These are phyloP conservation scores for Thamnaconus septentrionalis DNA, from an alignment of 2,113 vertebrate genomes.

Conservation along the genomic window DNA sequence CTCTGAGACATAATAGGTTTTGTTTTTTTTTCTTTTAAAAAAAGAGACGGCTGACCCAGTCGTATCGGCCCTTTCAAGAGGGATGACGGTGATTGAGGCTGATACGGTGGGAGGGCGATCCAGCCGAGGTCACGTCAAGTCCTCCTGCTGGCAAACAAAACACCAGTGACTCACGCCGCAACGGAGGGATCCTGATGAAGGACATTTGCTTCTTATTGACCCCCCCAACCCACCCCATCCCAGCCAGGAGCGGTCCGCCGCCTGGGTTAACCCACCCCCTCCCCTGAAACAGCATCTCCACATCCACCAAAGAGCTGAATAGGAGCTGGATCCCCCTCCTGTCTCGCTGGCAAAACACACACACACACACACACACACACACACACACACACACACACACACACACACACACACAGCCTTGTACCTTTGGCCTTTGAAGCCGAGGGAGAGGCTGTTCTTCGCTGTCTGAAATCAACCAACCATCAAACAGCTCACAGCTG, in stretches of 20 bases:
- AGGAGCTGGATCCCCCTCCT: constrained; percentile 29
- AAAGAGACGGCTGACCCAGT: too few relatives aligned
- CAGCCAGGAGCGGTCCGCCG: constrained; percentile 40
- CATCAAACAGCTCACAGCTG: constrained; percentile 71
- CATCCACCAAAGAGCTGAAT: constrained; percentile 31
- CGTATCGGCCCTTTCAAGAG: constrained; percentile 10
- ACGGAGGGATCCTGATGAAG: constrained; percentile 50
- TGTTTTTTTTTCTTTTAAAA: constrained; percentile 11
- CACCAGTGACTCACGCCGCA: constrained; percentile 31
- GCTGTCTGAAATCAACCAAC: constrained; percentile 66
- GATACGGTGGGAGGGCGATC: constrained; percentile 41
- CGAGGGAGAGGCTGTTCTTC: constrained; percentile 55
- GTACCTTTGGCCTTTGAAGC: constrained; percentile 53
- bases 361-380: not conserved
- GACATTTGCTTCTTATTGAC: constrained; percentile 70
- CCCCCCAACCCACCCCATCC: constrained; percentile 38
- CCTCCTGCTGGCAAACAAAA: constrained; percentile 46
- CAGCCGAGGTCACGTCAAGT: constrained; percentile 46
- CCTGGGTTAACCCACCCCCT: constrained; percentile 45
- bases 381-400: too few relatives aligned
- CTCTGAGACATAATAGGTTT: constrained; percentile 23
- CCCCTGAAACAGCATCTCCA: constrained; percentile 43
- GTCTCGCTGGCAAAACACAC: not conserved
- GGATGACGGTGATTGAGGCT: constrained; percentile 55
- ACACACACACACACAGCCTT: constrained; percentile 37